These are phyloP conservation scores for Chionodraco myersi DNA, from an alignment of 2,113 vertebrate genomes.

Conservation along the genomic window DNA sequence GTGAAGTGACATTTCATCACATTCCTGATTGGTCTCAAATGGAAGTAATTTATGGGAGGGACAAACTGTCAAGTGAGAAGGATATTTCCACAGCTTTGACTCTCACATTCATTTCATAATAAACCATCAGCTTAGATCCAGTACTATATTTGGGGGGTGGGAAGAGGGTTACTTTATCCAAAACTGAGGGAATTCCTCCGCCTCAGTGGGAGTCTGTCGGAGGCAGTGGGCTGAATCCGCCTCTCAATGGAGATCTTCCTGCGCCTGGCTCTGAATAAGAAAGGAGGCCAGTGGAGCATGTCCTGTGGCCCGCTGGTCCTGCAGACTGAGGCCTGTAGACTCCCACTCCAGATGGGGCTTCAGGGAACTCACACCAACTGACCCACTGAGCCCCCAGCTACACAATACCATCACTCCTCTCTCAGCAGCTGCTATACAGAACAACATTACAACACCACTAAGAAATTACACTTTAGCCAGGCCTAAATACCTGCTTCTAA, in stretches of 20 bases:
- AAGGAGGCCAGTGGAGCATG: slow-evolving; percentile 75
- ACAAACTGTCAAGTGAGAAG: slow-evolving; percentile 39
- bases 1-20: slow-evolving; percentile 51
- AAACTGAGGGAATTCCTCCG: slow-evolving; percentile 68
- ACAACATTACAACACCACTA: slow-evolving; percentile 63
- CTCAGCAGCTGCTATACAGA: slow-evolving; percentile 72
- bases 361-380: slow-evolving; percentile 70
- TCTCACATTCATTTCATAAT: slow-evolving; percentile 45
- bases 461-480: slow-evolving; percentile 59
- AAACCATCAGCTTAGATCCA: slow-evolving; percentile 35
- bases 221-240: slow-evolving; percentile 75
- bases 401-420: slow-evolving; percentile 68
- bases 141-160: slow-evolving; percentile 19
- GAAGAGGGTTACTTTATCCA: slow-evolving; percentile 64
- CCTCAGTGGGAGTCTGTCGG: slow-evolving; percentile 76
- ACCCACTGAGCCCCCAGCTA: slow-evolving; percentile 60
- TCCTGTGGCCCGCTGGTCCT: slow-evolving; percentile 58
- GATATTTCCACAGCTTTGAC: slow-evolving; percentile 36
- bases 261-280: slow-evolving; percentile 70
- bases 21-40: slow-evolving; percentile 36
- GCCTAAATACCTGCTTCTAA: slow-evolving; percentile 65
- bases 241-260: slow-evolving; percentile 76
- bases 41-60: slow-evolving; percentile 57
- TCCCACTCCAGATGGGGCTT: slow-evolving; percentile 78
- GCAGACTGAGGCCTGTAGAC: slow-evolving; percentile 51